A percentile compares a stretch with the other conserved stretches of the same genome.
phyloP scores from a whole-genome alignment of 2,113 vertebrate species.

The Ochotona curzoniae region DNA sequence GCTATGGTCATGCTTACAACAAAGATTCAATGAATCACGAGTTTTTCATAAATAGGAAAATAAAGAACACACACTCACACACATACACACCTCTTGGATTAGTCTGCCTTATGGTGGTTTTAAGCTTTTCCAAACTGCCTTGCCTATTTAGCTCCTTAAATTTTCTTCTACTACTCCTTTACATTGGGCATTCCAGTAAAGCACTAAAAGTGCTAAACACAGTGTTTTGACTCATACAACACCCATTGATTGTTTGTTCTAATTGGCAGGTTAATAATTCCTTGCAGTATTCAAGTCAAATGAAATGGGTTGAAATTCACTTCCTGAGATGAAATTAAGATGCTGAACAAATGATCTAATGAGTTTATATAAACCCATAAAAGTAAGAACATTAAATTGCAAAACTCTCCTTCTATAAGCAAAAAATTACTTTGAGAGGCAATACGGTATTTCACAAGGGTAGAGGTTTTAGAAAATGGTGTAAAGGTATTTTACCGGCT shows the following conservation, averaged over 20 bases:
- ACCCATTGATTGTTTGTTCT: neutral
- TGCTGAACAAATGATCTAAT: neutral
- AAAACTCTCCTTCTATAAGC: slow-evolving; percentile 10
- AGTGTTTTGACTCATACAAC: neutral
- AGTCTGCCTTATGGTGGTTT: neutral
- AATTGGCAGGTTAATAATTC: slow-evolving; percentile 7
- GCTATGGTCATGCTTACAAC: neutral
- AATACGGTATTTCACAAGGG: neutral
- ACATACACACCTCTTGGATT: neutral
- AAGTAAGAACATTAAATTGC: neutral
- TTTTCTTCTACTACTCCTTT: neutral
- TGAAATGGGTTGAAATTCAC: neutral
- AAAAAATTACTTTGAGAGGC: neutral
- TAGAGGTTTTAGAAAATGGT: neutral
- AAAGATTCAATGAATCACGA: neutral
- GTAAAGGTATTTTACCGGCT: neutral
- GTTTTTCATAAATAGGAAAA: slow-evolving; percentile 1
- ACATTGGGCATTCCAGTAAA: neutral
- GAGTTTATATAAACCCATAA: neutral
- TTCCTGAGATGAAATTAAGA: neutral
- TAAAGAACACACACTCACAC: neutral
- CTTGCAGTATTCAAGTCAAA: neutral
- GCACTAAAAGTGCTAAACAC: too few species aligned
- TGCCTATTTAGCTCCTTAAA: neutral
- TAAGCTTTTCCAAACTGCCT: neutral